Evolutionary conservation across 2,797 vertebrate genomes (phyloP).

Genomic region (Alectoris magna): DNA sequence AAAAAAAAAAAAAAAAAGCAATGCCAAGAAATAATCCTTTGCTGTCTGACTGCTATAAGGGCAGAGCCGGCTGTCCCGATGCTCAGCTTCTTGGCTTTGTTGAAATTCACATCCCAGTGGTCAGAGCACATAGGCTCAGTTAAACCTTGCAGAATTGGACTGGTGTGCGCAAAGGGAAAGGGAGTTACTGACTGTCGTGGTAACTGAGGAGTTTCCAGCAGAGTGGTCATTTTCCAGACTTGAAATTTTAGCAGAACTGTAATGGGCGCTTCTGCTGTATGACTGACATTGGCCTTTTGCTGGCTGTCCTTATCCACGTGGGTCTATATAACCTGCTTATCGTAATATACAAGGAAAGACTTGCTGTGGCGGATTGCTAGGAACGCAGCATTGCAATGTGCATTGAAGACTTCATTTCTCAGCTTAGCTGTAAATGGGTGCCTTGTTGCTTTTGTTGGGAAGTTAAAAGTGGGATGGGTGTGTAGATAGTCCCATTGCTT

Average conservation of each 20-base stretch:
- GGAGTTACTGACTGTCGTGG: not conserved
- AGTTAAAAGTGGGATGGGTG: slow-evolving; percentile 26
- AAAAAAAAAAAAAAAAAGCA: not conserved
- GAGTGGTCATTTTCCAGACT: not conserved
- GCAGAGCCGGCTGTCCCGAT: slow-evolving; percentile 24
- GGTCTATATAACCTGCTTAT: not conserved
- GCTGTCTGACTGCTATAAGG: not conserved
- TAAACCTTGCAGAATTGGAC: slow-evolving; percentile 49
- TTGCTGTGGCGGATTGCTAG: slow-evolving; percentile 42
- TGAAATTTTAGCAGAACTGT: slow-evolving; percentile 35
- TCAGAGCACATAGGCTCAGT: slow-evolving; percentile 66
- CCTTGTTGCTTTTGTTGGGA: slow-evolving; percentile 51
- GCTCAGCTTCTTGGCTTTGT: slow-evolving; percentile 53
- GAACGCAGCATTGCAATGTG: not conserved
- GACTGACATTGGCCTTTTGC: not conserved
- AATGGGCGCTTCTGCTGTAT: not conserved
- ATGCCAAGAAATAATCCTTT: slow-evolving; percentile 50
- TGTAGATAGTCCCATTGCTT: slow-evolving; percentile 1
- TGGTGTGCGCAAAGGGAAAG: not conserved
- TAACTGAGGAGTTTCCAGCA: not conserved
- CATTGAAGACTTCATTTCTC: slow-evolving; percentile 24
- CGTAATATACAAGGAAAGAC: not conserved
- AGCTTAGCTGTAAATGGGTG: slow-evolving; percentile 45
- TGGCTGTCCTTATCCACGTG: not conserved
- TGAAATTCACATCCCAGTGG: slow-evolving; percentile 59